Base-by-base conservation (phyloP, 2,888 invertebrate genomes). In the Automeris io region DNA sequence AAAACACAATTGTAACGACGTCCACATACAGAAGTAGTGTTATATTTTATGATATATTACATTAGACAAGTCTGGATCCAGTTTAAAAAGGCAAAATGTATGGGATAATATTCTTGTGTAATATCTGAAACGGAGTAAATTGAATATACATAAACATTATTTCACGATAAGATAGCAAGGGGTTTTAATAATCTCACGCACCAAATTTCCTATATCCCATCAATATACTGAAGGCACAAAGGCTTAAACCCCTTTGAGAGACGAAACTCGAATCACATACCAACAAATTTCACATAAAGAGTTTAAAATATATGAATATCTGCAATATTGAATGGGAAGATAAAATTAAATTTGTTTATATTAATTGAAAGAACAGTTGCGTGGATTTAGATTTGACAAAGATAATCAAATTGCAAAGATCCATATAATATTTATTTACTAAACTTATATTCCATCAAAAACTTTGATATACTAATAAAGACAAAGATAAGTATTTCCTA, bases 101-200 rank as follows among this genome's bases (percentile, higher is more conserved):
- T n/a, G n/a, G n/a, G n/a, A n/a, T n/a, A 37, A 32, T 32, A 37
- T 37, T 34, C 25, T 18, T 31, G 11, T 49, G 41, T 45, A 42
- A 42, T 40, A 47, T 50, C 46, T 36, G 38, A 51, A 49, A 45
- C 40, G 49, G 41, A 42, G 52, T 55, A 68, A 65, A 70, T 70
- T 61, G 29, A 29, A 16, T 29, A 60, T 70, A 71, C 59, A 62
- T 63, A 73, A 73, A 73, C 70, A 73, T 70, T 70, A 65, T 71
- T 67, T 69, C 64, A 56, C 54, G 57, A 55, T 70, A 71, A 71
- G 64, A 71, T 60, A 38, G 35, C 40, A 47, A 61, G 57, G 64
- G 68, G 61, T 48, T 49, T 50, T 54, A 56, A 50, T 63, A 64
- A 66, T 70, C 60, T 60, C 54, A 58, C 51, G 54, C 49, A 54